A percentile compares a stretch with the other conserved stretches of the same genome.
phyloP scores from a whole-genome alignment of 2,113 vertebrate species.

The Cnemophilus loriae region DNA sequence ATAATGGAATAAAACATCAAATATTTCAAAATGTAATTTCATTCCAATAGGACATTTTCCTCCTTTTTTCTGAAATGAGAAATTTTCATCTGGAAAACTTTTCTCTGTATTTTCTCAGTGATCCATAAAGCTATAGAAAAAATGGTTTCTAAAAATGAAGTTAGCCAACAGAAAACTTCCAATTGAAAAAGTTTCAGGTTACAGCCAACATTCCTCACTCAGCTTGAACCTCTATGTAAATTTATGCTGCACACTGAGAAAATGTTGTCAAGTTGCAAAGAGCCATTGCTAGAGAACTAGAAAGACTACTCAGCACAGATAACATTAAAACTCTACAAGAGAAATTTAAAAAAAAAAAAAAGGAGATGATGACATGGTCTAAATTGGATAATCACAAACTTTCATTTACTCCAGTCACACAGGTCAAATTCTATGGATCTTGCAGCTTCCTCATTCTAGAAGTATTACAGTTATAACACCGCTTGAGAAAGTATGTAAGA shows the following conservation, averaged over 20 bases:
- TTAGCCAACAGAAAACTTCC: background rate
- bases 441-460: background rate
- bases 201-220: background rate
- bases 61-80: background rate
- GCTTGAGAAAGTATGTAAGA: background rate
- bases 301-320: background rate
- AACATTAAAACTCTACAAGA: background rate
- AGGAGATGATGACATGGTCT: background rate
- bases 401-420: background rate
- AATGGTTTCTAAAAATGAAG: background rate
- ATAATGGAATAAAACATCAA: constrained; percentile 9
- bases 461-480: background rate
- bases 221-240: background rate
- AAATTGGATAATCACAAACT: background rate
- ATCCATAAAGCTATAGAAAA: background rate
- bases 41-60: background rate
- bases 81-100: background rate
- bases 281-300: background rate
- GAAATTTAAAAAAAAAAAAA: background rate
- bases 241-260: background rate
- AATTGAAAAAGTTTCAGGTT: background rate
- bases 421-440: background rate
- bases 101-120: background rate
- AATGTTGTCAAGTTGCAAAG: background rate
- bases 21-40: background rate